Conservation (phyloP, 2,113 vertebrate genomes). For the Oryzias celebensis region DNA sequence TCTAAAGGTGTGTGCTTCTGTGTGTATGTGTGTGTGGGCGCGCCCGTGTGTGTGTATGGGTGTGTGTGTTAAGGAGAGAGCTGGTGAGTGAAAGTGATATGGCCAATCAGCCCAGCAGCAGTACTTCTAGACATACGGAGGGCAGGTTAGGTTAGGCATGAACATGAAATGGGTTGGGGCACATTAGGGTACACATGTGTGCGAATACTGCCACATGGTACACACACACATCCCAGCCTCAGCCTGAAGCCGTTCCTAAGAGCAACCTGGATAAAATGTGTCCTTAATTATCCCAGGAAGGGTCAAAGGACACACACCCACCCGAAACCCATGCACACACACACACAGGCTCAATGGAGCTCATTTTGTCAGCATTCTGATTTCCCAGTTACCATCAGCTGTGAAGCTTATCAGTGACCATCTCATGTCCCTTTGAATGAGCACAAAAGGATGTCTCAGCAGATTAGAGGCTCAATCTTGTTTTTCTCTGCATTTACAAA, state of each 20-base stretch:
- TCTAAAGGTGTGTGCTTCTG: slow-evolving; percentile 65
- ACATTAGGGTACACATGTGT: slow-evolving; percentile 27
- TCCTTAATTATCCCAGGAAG: slow-evolving; percentile 70
- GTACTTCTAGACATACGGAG: slow-evolving; percentile 56
- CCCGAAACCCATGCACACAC: slow-evolving; percentile 18
- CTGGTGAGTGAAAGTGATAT: slow-evolving; percentile 74
- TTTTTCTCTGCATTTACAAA: neutral
- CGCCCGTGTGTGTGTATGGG: slow-evolving; percentile 4
- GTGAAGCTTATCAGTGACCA: slow-evolving; percentile 50
- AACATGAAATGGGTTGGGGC: slow-evolving; percentile 50
- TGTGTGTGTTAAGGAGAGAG: slow-evolving; percentile 1
- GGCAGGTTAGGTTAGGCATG: slow-evolving; percentile 57
- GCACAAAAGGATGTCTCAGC: slow-evolving; percentile 5
- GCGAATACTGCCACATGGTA: slow-evolving; percentile 4
- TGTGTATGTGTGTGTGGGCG: slow-evolving; percentile 22
- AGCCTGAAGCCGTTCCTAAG: slow-evolving; percentile 36
- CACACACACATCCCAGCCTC: slow-evolving; percentile 12
- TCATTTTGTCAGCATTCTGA: slow-evolving; percentile 55
- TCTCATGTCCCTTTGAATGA: slow-evolving; percentile 28
- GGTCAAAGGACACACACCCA: slow-evolving; percentile 52
- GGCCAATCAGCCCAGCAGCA: slow-evolving; percentile 66
- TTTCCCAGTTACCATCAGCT: slow-evolving; percentile 49
- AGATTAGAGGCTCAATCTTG: slow-evolving; percentile 11
- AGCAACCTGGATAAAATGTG: slow-evolving; percentile 62
- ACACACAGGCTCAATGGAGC: slow-evolving; percentile 50